phyloP scores from a whole-genome alignment of 1,140 invertebrate genomes.

The Hyphantria cunea region DNA sequence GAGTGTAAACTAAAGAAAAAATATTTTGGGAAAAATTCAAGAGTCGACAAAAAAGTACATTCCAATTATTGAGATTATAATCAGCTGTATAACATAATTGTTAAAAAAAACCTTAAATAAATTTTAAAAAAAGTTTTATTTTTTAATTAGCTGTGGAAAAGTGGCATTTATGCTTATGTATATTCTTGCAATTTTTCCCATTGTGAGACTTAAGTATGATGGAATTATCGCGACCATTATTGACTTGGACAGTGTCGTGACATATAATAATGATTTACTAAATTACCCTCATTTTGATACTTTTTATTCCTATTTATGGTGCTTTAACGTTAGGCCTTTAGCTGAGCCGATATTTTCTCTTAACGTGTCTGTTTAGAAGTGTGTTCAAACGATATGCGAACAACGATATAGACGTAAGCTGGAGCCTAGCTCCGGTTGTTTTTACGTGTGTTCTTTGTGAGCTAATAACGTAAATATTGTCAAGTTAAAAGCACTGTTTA shows the following conservation, averaged over 20 bases:
- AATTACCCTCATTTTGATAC: conserved; percentile 2
- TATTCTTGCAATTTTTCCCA: no score
- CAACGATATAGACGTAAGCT: not conserved
- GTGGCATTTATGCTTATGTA: no score
- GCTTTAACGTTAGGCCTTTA: conserved; percentile 18
- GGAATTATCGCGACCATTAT: no score
- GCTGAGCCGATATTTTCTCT: conserved; percentile 8
- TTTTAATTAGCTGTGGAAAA: not conserved
- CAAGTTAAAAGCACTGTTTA: no score
- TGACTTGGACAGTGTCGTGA: no score
- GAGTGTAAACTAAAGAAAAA: not conserved
- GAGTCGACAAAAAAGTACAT: conserved; percentile 1
- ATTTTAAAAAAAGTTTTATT: no score
- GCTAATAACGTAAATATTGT: not conserved
- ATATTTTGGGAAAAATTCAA: conserved; percentile 2
- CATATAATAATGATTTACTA: no score
- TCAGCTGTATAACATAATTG: no score
- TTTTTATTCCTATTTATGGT: conserved; percentile 22
- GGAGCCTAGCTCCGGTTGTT: not conserved
- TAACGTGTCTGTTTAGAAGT: not conserved
- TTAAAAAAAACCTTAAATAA: no score
- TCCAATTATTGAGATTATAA: conserved; percentile 20
- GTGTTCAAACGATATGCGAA: not conserved
- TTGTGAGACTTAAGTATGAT: no score
- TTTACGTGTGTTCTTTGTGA: not conserved